Conservation (phyloP, 1,140 invertebrate species). For the Diorhabda elongata region DNA sequence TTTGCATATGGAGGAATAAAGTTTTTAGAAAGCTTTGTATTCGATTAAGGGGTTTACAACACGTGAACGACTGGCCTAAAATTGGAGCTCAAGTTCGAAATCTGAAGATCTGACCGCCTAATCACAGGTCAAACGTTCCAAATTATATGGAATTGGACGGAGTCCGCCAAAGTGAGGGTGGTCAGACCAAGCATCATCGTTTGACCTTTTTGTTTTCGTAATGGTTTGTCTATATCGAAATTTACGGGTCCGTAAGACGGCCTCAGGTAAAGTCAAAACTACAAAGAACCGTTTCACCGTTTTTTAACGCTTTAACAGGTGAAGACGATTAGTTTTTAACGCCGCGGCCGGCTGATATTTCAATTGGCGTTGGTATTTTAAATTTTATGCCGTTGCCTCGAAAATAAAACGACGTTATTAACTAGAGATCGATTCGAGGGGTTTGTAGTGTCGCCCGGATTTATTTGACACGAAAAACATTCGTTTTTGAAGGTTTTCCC, state of each 20-base stretch:
- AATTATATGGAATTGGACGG: slow-evolving; percentile 21
- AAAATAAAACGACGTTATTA: too few species aligned
- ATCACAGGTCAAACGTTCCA: slow-evolving; percentile 42
- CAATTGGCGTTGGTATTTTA: background rate
- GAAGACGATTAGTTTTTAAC: background rate
- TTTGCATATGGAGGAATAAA: too few species aligned
- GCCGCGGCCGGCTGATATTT: background rate
- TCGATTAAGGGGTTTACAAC: too few species aligned
- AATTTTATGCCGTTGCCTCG: too few species aligned
- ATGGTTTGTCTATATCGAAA: background rate
- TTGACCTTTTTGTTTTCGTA: background rate
- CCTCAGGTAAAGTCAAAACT: background rate
- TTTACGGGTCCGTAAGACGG: background rate
- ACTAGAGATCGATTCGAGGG: too few species aligned
- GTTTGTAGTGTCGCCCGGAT: background rate
- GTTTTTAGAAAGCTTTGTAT: too few species aligned
- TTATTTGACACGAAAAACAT: background rate
- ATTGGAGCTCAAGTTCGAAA: slow-evolving; percentile 4
- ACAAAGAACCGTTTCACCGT: background rate
- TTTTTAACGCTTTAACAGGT: background rate
- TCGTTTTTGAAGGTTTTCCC: background rate
- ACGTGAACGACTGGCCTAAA: background rate
- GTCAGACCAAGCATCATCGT: slow-evolving; percentile 20
- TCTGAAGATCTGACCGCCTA: slow-evolving; percentile 35
- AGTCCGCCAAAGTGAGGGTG: slow-evolving; percentile 34